Base-by-base conservation (phyloP, 2,797 vertebrate genomes). In the Aplochiton taeniatus region DNA sequence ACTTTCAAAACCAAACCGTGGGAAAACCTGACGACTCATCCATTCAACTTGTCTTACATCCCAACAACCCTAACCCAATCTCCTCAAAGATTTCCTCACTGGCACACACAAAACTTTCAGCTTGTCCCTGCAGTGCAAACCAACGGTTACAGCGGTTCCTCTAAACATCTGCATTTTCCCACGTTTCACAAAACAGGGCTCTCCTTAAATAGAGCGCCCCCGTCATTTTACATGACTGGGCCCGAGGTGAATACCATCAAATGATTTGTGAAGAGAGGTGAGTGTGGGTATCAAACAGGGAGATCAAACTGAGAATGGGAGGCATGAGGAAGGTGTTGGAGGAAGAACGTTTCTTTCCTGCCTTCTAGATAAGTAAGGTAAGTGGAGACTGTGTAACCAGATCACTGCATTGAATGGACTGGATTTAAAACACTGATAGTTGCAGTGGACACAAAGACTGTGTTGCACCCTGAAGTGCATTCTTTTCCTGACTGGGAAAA, bases 231-330 rank as follows among this genome's bases (percentile, higher is more conserved):
- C 63, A 57, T 42, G 53, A 75, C 47, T 62, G 66, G 88, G 84
- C 76, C 70, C 59, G 69, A 73, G 86, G 76, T 81, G 80, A 91
- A 90, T 63, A 61, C 0, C 71, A 88, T 85, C 54, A 83, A 80
- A 67, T 81, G 65, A 71, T 79, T 77, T 83, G 77, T 67, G n/a
- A 65, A 79, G 69, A 72, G 66, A 65, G 73, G 74, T 63, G 77
- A 80, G 72, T 89, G 80, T 84, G 76, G 83, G 91, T 78, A 79
- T 42, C 74, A 31, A 65, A 11, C 63, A 77, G 74, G 68, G 64
- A 81, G 81, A 72, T 20, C 62, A 18, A 72, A n/a, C 55, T 14
- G 49, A 57, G 11, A 65, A 72, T 71, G 76, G 49, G 61, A 72
- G 63, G 68, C 69, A 66, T 66, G 42, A 48, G 60, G 59, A 73